These are phyloP conservation scores for Cataglyphis cursor DNA, from an alignment of 2,888 invertebrate species.

Conservation along the genomic window DNA sequence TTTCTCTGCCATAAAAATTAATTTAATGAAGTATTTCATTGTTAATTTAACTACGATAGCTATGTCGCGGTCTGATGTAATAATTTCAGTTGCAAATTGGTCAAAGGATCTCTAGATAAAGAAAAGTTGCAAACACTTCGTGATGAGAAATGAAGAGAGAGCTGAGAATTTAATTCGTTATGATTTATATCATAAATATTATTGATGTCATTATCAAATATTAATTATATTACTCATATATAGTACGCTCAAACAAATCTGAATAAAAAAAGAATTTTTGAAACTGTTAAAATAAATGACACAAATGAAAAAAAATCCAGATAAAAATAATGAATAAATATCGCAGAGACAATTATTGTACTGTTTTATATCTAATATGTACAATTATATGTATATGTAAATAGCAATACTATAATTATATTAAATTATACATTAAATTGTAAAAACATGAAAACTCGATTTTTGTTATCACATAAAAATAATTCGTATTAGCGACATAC, in stretches of 20 bases:
- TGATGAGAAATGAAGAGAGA: not conserved
- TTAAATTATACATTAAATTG: not conserved
- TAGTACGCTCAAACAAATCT: not conserved
- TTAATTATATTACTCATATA: not conserved
- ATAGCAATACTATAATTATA: not conserved
- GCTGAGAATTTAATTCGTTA: not conserved
- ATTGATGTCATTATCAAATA: not conserved
- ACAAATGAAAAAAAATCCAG: not conserved
- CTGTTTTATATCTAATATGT: not conserved
- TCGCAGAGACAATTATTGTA: not conserved
- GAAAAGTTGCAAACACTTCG: not conserved
- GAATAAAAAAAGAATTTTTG: not conserved
- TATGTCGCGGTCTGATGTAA: not conserved
- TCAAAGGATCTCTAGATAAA: not conserved
- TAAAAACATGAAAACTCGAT: not conserved
- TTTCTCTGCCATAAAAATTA: not conserved
- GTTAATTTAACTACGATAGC: not conserved
- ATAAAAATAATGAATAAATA: not conserved
- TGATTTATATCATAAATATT: slow-evolving; percentile 4
- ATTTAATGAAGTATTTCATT: not conserved
- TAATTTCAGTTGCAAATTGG: not conserved
- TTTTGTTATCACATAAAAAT: not conserved
- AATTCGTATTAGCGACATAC: not conserved
- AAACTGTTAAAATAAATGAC: not conserved
- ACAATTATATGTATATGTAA: not conserved